These are phyloP conservation scores for Microtus montanus DNA, from an alignment of 2,113 vertebrate species.

Conservation along the genomic window DNA sequence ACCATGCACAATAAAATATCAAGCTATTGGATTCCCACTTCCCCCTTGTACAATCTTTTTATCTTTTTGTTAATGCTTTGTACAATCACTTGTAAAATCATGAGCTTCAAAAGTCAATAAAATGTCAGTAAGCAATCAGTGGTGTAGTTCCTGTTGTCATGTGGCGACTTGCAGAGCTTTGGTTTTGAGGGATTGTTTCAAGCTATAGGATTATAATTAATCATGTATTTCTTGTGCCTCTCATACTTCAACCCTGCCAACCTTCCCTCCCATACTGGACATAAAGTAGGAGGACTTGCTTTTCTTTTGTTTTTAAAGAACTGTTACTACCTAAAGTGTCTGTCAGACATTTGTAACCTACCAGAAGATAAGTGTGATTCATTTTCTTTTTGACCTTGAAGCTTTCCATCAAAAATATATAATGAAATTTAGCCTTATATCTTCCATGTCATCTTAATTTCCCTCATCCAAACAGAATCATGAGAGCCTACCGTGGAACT, in stretches of 20 bases:
- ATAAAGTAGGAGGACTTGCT: background rate
- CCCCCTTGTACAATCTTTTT: slow-evolving; percentile 67
- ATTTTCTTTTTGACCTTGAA: background rate
- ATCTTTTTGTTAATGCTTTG: slow-evolving; percentile 61
- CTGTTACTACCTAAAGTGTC: background rate
- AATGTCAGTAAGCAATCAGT: slow-evolving; percentile 63
- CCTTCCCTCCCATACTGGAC: background rate
- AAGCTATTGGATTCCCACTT: slow-evolving; percentile 10
- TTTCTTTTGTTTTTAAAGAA: background rate
- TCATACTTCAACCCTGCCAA: background rate
- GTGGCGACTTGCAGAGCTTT: slow-evolving; percentile 68
- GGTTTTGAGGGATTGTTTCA: slow-evolving; percentile 30
- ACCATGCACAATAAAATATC: slow-evolving; percentile 18
- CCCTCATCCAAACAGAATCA: background rate
- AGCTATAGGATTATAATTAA: background rate
- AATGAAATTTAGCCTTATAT: background rate
- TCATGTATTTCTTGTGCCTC: background rate
- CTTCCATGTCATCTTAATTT: background rate
- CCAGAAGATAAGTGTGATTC: slow-evolving; percentile 22
- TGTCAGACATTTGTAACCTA: background rate
- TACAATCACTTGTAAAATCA: slow-evolving; percentile 83
- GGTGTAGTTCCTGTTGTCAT: slow-evolving; percentile 78
- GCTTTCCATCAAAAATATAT: background rate
- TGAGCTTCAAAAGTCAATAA: slow-evolving; percentile 82
- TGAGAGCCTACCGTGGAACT: no score